These are phyloP conservation scores for Apamea monoglypha DNA, from an alignment of 2,888 invertebrate species.

Conservation along the genomic window DNA sequence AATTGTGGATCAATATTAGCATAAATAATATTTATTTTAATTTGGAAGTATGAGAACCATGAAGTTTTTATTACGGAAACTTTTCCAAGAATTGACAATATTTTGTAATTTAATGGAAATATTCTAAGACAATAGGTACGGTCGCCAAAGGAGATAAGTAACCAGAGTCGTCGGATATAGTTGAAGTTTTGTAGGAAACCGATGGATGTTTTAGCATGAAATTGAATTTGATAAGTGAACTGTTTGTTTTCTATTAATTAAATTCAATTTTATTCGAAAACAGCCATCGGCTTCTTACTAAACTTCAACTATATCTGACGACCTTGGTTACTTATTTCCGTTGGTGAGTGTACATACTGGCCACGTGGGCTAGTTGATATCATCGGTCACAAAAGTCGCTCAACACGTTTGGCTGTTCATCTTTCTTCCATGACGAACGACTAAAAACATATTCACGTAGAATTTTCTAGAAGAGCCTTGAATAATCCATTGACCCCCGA, in stretches of 20 bases:
- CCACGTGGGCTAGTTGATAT: slow-evolving; percentile 33
- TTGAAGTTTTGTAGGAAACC: too few relatives aligned
- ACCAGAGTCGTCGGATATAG: too few relatives aligned
- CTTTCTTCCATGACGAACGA: slow-evolving; percentile 45
- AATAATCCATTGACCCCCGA: neutral
- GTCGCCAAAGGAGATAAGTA: too few relatives aligned
- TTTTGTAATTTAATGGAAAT: neutral
- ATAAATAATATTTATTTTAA: slow-evolving; percentile 37
- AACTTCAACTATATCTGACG: too few relatives aligned
- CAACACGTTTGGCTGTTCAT: slow-evolving; percentile 55
- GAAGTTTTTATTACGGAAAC: slow-evolving; percentile 13
- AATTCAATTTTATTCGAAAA: too few relatives aligned
- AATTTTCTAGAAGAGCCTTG: slow-evolving; percentile 41
- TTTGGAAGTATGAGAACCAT: slow-evolving; percentile 10
- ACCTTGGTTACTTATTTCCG: too few relatives aligned
- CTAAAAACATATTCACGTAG: neutral
- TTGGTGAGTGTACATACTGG: neutral
- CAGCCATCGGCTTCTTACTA: too few relatives aligned
- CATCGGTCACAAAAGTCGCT: slow-evolving; percentile 37
- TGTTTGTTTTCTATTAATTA: too few relatives aligned
- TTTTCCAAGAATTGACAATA: neutral
- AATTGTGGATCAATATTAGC: slow-evolving; percentile 46
- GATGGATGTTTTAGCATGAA: too few relatives aligned
- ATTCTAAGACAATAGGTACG: slow-evolving; percentile 4
- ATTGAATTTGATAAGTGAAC: too few relatives aligned